Conservation (phyloP, 2,888 invertebrate genomes). For the Synergus japonicus region DNA sequence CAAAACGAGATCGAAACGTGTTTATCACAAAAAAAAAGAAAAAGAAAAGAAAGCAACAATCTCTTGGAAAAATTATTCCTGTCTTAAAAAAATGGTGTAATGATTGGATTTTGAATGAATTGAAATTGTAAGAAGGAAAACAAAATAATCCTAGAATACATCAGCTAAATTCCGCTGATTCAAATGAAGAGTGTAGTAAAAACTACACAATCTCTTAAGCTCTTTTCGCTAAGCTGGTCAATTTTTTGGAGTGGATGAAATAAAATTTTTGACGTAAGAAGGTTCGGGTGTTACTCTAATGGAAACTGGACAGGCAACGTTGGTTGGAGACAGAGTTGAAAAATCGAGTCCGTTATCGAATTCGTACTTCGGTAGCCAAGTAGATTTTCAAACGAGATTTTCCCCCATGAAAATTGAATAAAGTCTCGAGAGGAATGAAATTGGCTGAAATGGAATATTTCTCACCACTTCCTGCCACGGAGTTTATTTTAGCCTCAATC, state of each 20-base stretch:
- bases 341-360: constrained; percentile 48
- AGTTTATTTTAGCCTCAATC: neutral
- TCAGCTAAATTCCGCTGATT: too few species aligned
- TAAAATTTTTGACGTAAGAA: neutral
- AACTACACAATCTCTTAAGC: neutral
- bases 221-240: neutral
- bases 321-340: constrained; percentile 30
- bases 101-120: too few species aligned
- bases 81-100: too few species aligned
- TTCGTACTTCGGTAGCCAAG: constrained; percentile 49
- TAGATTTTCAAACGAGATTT: constrained; percentile 49
- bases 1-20: neutral
- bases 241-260: neutral
- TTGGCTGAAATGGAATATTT: constrained; percentile 25
- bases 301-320: constrained; percentile 40
- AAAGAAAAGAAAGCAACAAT: neutral
- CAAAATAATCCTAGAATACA: too few species aligned
- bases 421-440: constrained; percentile 1
- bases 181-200: too few species aligned
- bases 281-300: constrained; percentile 14
- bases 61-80: neutral
- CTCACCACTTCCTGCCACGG: neutral
- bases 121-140: too few species aligned
- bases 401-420: constrained; percentile 45
- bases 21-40: constrained; percentile 10